Conservation (phyloP, 2,113 vertebrate species). For the Noctilio leporinus region DNA sequence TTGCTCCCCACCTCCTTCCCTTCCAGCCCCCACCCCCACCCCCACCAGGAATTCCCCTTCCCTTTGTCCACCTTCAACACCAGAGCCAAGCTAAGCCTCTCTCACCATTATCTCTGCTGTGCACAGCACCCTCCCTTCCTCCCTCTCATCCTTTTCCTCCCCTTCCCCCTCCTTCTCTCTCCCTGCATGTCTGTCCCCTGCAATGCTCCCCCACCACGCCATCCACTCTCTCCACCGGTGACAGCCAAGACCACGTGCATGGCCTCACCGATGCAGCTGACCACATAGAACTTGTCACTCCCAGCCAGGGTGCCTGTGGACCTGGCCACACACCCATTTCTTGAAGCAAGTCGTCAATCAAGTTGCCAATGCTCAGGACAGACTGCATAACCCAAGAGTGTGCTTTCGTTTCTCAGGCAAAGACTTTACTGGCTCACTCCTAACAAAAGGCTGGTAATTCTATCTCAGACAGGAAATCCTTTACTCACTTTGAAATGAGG, state of each 20-base stretch:
- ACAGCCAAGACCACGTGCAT: neutral
- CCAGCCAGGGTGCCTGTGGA: fast-evolving
- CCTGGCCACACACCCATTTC: neutral
- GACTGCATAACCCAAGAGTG: neutral
- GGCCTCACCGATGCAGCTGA: neutral
- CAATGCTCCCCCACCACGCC: too few relatives aligned
- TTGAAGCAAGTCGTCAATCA: neutral
- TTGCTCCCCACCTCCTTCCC: too few relatives aligned
- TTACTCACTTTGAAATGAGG: neutral
- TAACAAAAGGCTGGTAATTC: neutral
- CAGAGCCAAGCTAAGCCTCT: neutral
- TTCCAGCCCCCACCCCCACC: fast-evolving
- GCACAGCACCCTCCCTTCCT: neutral
- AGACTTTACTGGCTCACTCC: neutral
- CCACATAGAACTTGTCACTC: neutral
- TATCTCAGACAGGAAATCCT: neutral
- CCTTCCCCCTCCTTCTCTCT: too few relatives aligned
- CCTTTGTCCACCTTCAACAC: neutral
- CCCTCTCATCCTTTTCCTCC: neutral
- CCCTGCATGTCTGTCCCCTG: neutral
- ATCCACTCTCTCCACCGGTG: neutral
- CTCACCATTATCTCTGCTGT: neutral
- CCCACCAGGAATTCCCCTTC: neutral
- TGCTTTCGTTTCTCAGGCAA: neutral
- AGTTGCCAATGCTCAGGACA: neutral